These are phyloP conservation scores for Tokudaia muenninki DNA, from an alignment of 2,797 vertebrate genomes.

Conservation along the genomic window DNA sequence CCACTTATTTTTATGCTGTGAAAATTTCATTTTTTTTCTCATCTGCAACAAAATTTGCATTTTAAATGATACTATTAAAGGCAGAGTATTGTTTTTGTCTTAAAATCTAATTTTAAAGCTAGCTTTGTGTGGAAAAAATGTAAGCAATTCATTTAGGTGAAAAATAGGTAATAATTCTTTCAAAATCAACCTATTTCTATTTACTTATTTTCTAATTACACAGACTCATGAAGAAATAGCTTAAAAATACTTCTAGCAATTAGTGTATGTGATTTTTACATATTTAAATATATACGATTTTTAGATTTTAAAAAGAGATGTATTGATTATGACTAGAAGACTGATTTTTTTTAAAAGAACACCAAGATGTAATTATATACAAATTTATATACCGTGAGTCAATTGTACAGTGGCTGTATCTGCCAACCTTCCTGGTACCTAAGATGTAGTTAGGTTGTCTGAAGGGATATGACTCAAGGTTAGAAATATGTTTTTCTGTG, in stretches of 20 bases:
- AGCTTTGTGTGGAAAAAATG: conserved; percentile 58
- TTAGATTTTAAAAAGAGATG: conserved; percentile 12
- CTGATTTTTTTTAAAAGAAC: neutral
- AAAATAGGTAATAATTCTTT: conserved; percentile 62
- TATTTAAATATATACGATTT: conserved; percentile 46
- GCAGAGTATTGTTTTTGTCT: conserved; percentile 67
- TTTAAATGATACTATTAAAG: conserved; percentile 50
- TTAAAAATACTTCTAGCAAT: neutral
- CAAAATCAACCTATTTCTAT: conserved; percentile 45
- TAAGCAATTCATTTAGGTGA: conserved; percentile 58
- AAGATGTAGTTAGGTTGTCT: neutral
- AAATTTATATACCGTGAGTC: neutral
- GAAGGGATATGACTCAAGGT: neutral
- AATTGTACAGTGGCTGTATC: neutral
- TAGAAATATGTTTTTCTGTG: conserved; percentile 13
- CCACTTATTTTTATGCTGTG: conserved; percentile 78
- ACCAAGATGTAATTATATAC: neutral
- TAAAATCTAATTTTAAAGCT: conserved; percentile 70
- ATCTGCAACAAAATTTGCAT: conserved; percentile 68
- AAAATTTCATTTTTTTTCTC: conserved; percentile 72
- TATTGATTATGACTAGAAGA: neutral
- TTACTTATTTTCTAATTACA: neutral
- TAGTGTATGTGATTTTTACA: conserved; percentile 36
- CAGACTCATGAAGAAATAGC: neutral
- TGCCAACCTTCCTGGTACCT: neutral